Base-by-base conservation (phyloP, 2,888 invertebrate species). In the Spicauda simplicius region DNA sequence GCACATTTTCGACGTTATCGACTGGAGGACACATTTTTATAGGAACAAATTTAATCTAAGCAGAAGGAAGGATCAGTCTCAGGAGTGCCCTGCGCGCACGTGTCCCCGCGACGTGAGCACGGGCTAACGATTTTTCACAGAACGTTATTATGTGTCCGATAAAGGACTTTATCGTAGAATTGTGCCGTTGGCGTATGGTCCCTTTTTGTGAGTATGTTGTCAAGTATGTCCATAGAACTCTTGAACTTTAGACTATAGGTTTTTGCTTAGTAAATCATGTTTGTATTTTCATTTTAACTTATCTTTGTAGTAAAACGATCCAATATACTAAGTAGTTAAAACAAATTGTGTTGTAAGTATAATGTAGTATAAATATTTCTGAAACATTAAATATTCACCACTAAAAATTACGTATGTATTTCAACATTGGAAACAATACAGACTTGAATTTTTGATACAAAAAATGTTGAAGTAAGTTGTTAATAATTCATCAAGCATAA, bases 41-140 rank as follows among this genome's bases (percentile, higher is more conserved):
- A 86, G 85, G 90, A 88, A 84, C 89, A 89, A 91, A 90, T 90
- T 90, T 91, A 91, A 91, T 91, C 89, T 88, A 87, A 89, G 87
- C 87, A 87, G 80, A 84, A 83, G 82, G 78, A 88, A 85, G 90
- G 90, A 88, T 90, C 90, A 88, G 89, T 90, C 90, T 90, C 89
- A 75, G 76, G 88, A 87, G 89, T 88, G 80, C 85, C 82, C 80
- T 78, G 80, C 73, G 79, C 84, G 86, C 88, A 90, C 89, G 88
- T 89, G 87, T 85, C 77, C 70, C 73, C 70, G 69, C 77, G 83
- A 86, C 86, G 86, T 86, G 88, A 83, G 84, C 84, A 80, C 81
- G 80, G 81, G 76, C 86, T 88, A 86, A 88, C 87, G 83, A 89
- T 87, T 89, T 87, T 84, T 87, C 85, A 83, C 80, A 80, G 80